Evolutionary conservation across 2,888 invertebrate species (phyloP), one percentile per base, ranked within the genome.

Genomic region (Corythucha ciliata): DNA sequence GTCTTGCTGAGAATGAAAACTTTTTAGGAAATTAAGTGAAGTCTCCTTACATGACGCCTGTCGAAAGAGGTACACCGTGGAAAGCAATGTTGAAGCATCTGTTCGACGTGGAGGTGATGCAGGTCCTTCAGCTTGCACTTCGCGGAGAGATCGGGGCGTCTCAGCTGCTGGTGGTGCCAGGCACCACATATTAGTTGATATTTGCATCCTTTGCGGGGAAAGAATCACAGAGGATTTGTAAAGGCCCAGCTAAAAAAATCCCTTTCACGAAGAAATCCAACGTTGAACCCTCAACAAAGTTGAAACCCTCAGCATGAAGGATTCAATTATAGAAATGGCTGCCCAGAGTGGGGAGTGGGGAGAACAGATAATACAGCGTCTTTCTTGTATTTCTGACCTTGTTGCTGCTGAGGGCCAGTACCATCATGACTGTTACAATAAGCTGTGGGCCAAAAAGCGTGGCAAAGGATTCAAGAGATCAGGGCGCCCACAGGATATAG

Each of bases 41-140:
- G 45, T 45, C 29, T 32, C 33, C 18, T 27, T 49, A 16, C 49
- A 49, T 16, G 49, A 49, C 20, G 16, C 42, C 10, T 49, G 42
- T 32, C 41, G 49, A 26, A 49, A 49, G 26, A 49, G 21, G 32
- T 49, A 49, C 42, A 26, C 49, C 18, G 49, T 44, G 24, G 29
- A 45, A 44, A 48, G 49, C 34, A 51, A 52, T 51, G 34, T 48
- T 51, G 32, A 18, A 16, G 49, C 42, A 27, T 22, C 49, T 12
- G 27, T 44, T 44, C 42, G 42, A 27, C 49, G 42, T 46, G 42
- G 40, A 26, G 42, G 29, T 16, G 22, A 49, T 44, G 24, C 46
- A 5, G 2, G 41, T 39, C 42, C 49, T 44, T 1, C 41, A 45
- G 7, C 49, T 21, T 44, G 29, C 16, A 44, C 42, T 18, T 49